phyloP scores from a whole-genome alignment of 1,140 invertebrate genomes.

The Nixonia krombeini region DNA sequence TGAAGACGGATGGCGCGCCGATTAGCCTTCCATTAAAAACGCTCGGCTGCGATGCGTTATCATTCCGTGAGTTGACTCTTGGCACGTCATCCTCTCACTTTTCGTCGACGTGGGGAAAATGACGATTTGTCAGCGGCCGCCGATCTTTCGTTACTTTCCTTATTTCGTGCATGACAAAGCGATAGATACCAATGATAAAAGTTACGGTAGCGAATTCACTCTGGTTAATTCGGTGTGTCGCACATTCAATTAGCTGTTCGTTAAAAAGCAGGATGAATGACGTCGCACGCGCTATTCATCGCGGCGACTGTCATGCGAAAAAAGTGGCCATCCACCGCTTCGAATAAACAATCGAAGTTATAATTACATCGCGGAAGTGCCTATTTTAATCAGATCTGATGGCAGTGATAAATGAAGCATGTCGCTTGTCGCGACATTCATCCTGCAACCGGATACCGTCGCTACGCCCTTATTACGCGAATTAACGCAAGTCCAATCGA shows the following conservation, averaged over 20 bases:
- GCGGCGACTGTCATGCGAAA: too few species aligned
- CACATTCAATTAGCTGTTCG: too few species aligned
- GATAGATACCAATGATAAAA: too few species aligned
- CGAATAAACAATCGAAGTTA: conserved; percentile 36
- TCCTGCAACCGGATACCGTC: conserved; percentile 28
- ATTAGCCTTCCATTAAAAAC: conserved; percentile 47
- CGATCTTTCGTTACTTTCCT: too few species aligned
- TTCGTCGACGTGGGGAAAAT: neutral
- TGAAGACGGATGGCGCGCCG: conserved; percentile 54
- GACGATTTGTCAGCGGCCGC: too few species aligned
- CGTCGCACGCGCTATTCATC: too few species aligned
- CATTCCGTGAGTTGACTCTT: conserved; percentile 2
- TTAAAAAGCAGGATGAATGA: too few species aligned
- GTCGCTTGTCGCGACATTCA: conserved; percentile 32
- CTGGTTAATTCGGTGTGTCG: too few species aligned
- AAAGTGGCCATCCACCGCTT: too few species aligned
- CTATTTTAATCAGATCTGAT: conserved; percentile 40
- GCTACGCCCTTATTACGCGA: too few species aligned
- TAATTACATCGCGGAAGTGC: conserved; percentile 37
- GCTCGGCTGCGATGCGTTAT: conserved; percentile 25
- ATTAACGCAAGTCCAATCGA: conserved; percentile 45
- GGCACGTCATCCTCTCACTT: conserved; percentile 3
- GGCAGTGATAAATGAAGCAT: conserved; percentile 37
- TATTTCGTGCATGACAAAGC: too few species aligned
- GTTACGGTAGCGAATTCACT: too few species aligned